Percentiles rank a stretch among this genome's conserved stretches.
Evolutionary conservation across 1,140 invertebrate genomes (phyloP).

Genomic region (Anastatus disparis): DNA sequence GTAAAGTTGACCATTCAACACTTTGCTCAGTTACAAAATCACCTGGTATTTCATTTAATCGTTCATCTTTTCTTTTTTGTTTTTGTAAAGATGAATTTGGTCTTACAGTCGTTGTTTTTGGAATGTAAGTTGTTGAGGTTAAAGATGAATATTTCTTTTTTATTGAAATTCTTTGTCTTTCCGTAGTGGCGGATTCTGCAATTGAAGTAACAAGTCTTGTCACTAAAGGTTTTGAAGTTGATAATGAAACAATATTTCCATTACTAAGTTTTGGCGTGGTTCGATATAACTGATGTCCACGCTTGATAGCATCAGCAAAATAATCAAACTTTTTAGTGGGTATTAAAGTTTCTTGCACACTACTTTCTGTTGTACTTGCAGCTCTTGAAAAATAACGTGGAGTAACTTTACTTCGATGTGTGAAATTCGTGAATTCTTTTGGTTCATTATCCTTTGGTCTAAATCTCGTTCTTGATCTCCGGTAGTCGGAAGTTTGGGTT

Average conservation of each 20-base stretch:
- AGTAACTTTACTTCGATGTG: slow-evolving; percentile 42
- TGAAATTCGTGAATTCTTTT: slow-evolving; percentile 30
- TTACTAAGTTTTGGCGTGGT: slow-evolving; percentile 43
- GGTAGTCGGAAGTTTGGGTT: slow-evolving; percentile 32
- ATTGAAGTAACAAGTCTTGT: slow-evolving; percentile 66
- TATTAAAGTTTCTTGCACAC: slow-evolving; percentile 59
- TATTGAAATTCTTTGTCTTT: slow-evolving; percentile 64
- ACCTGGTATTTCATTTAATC: slow-evolving; percentile 55
- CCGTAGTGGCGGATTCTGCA: slow-evolving; percentile 64
- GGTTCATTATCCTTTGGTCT: slow-evolving; percentile 35
- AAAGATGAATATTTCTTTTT: slow-evolving; percentile 63
- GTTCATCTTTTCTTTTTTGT: slow-evolving; percentile 38
- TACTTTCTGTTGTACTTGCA: slow-evolving; percentile 50
- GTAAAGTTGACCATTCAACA: slow-evolving; percentile 58
- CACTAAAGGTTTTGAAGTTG: slow-evolving; percentile 55
- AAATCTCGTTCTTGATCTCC: slow-evolving; percentile 52
- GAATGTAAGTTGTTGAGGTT: slow-evolving; percentile 56
- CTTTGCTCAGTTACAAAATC: slow-evolving; percentile 50
- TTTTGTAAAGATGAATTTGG: background rate
- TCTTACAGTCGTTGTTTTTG: slow-evolving; percentile 39
- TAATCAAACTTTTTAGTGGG: slow-evolving; percentile 63
- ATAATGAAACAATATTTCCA: slow-evolving; percentile 38
- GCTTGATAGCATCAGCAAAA: slow-evolving; percentile 56
- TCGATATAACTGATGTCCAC: slow-evolving; percentile 58
- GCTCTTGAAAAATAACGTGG: slow-evolving; percentile 52